Evolutionary conservation across 35 echinoderm and acorn worm genomes (phyloP), one percentile per base, ranked within the genome.

Genomic region (Acanthaster planci): DNA sequence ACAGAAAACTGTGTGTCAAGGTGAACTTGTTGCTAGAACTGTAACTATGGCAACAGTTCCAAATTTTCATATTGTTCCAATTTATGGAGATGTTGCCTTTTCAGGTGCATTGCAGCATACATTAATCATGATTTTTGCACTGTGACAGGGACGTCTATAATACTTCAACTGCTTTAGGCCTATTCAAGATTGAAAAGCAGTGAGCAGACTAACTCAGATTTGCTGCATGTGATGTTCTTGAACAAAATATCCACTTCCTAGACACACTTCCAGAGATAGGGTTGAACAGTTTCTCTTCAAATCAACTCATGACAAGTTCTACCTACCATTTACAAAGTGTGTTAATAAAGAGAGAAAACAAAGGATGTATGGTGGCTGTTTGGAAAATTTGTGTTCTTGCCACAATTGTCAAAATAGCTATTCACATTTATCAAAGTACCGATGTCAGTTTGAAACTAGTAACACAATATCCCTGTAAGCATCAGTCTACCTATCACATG

Each of bases 51-150:
- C 39, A 47, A 7, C n/a, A 27, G 5, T 37, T 78, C n/a, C 32
- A 31, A 3, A 80, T 80, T 36, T 80, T 21, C n/a, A 39, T 40
- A 31, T n/a, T 39, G 38, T 80, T 8, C 39, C 39, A 38, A 47
- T 80, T 40, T 80, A 5, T 80, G 77, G 77, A 2, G 77, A 80
- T 80, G 77, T 2, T 80, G 77, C 42, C 51, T 80, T 50, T 80
- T 40, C 42, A 39, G 77, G 36, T 80, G 37, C 51, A 47, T 80
- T 38, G 77, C 77, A 39, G 1, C 21, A 19, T 42, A 2, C 7
- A 44, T 0, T 1, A 39, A 18, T 1, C 4, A 1, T 9, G 15
- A 39, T 5, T 80, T 2, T 18, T 80, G 19, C 19, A 4, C 19
- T 80, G 77, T 50, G 23, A 1, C 39, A 39, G 77, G 51, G 42